phyloP scores from a whole-genome alignment of 64 coral and sea anemone species.

The Montipora cactus region DNA sequence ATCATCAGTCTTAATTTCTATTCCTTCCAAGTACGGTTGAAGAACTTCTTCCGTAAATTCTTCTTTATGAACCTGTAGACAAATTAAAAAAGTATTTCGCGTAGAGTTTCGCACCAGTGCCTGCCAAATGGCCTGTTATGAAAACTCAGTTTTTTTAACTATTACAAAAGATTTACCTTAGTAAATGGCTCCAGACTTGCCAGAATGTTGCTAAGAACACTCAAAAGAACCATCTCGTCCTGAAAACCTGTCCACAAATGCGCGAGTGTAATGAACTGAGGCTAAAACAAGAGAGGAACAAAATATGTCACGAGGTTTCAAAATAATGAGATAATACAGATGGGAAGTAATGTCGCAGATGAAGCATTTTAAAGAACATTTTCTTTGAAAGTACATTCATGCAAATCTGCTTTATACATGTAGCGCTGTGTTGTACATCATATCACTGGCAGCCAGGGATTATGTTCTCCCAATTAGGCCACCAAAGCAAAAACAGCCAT shows the following conservation, averaged over 20 bases:
- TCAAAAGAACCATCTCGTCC: conserved; percentile 98
- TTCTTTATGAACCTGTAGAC: conserved; percentile 75
- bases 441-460: no score
- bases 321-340: no score
- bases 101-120: no score
- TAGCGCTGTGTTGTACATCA: no score
- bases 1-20: conserved; percentile 91
- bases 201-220: conserved; percentile 98
- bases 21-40: conserved; percentile 53
- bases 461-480: no score
- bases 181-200: conserved; percentile 94
- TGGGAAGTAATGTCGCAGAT: no score
- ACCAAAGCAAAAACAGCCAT: no score
- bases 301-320: neutral
- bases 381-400: no score
- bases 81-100: neutral
- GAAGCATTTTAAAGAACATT: no score
- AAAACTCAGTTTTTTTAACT: neutral
- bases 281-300: conserved; percentile 62
- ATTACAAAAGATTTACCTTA: conserved; percentile 60
- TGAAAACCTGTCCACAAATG: conserved; percentile 99
- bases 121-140: no score
- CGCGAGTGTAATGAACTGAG: conserved; percentile 95
- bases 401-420: no score
- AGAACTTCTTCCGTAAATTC: conserved; percentile 83